Evolutionary conservation across 2,888 invertebrate species (phyloP).

Genomic region (Perithous albicinctus): DNA sequence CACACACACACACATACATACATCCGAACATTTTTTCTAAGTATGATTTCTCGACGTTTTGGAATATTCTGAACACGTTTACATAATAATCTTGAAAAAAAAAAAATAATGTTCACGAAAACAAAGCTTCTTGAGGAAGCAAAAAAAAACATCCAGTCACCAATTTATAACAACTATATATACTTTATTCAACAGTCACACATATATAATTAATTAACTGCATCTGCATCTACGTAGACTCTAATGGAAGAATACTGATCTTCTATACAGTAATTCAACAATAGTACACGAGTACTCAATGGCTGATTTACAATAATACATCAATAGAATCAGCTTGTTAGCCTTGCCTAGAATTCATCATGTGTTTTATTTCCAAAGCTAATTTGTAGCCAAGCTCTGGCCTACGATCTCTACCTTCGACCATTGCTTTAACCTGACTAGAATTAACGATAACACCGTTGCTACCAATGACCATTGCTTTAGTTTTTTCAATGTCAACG

Average conservation of each 20-base stretch:
- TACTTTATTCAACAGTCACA: constrained; percentile 15
- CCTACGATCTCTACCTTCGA: constrained; percentile 93
- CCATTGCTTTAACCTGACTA: constrained; percentile 93
- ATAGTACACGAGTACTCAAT: background rate
- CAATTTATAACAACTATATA: constrained; percentile 18
- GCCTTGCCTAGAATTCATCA: background rate
- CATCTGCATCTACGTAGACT: constrained; percentile 9
- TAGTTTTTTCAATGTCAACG: constrained; percentile 93
- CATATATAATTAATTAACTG: constrained; percentile 2
- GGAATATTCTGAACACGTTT: too few species aligned
- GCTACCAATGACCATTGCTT: constrained; percentile 90
- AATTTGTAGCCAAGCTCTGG: constrained; percentile 95
- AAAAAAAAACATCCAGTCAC: background rate
- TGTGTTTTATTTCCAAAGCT: constrained; percentile 91
- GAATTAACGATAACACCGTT: constrained; percentile 94
- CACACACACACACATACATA: too few species aligned
- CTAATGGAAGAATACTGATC: constrained; percentile 21
- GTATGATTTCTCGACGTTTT: too few species aligned
- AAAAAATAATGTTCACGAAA: too few species aligned
- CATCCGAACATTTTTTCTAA: too few species aligned
- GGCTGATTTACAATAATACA: background rate
- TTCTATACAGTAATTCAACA: constrained; percentile 9
- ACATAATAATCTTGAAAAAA: too few species aligned
- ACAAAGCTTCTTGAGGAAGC: too few species aligned
- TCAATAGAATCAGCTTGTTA: background rate